phyloP scores from a whole-genome alignment of 2,888 invertebrate species.

The Oscheius sp. region DNA sequence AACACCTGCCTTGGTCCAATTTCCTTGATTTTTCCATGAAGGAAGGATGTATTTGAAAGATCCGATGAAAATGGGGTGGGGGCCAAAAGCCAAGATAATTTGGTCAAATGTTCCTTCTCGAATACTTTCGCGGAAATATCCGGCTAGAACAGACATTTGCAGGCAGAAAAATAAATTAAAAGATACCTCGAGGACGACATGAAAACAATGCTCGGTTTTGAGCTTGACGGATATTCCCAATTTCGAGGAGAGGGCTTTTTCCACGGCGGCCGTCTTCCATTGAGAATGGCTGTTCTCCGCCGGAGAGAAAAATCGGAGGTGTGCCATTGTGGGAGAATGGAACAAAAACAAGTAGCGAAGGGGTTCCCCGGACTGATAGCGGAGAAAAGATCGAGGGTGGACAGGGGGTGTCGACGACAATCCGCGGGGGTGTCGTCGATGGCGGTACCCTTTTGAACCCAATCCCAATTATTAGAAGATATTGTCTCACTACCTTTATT shows the following conservation, averaged over 20 bases:
- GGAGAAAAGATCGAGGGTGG: background rate
- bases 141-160: background rate
- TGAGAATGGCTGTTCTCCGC: constrained; percentile 25
- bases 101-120: background rate
- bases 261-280: constrained; percentile 34
- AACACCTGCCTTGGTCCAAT: constrained; percentile 43
- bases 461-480: background rate
- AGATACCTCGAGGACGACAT: constrained; percentile 32
- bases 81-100: constrained; percentile 26
- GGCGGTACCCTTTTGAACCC: background rate
- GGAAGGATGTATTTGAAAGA: background rate
- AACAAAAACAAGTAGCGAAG: background rate
- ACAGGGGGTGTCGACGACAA: constrained; percentile 6
- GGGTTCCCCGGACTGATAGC: background rate
- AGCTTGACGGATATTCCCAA: constrained; percentile 19
- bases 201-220: constrained; percentile 42
- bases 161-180: too few species aligned
- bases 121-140: background rate
- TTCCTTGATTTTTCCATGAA: constrained; percentile 41
- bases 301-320: constrained; percentile 20
- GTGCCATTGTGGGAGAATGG: constrained; percentile 9
- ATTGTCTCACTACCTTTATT: background rate
- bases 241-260: constrained; percentile 33
- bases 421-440: background rate
- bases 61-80: constrained; percentile 1